Base-by-base conservation (phyloP, 2,888 invertebrate genomes). In the Odontocolon sp. region DNA sequence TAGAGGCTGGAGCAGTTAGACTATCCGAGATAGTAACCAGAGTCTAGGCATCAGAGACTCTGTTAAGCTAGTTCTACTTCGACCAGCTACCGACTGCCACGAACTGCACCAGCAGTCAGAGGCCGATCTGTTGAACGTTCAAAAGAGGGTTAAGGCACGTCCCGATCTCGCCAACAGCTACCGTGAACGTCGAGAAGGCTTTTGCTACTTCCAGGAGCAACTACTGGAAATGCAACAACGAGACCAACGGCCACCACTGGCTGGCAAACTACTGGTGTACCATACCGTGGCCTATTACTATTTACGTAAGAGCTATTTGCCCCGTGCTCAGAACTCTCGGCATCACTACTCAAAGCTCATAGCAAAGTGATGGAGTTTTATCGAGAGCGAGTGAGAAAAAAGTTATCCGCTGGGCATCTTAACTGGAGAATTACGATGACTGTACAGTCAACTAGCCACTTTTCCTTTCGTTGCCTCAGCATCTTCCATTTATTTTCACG, bases 231-330 rank as follows among this genome's bases (percentile, higher is more conserved):
- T 47, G 28, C 23, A 42, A 14, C 47, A 56, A 38, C 31, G 14
- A 47, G 40, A 47, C 38, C 50, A 59, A 42, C 64, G n/a, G 64
- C 59, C 50, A 42, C 14, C 56, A 68, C 67, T 36, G 31, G 36
- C 59, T 59, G 33, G 42, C 56, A 45, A 52, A 59, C 59, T 66
- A 45, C 42, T 56, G 38, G 47, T 47, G 63, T 63, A 54, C 66
- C 52, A 57, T 70, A 64, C 61, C 66, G 56, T 50, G 16, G 57
- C 56, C 67, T 78, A 77, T 79, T 71, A 77, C 71, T 79, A 77
- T 80, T 80, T 79, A 77, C 79, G 80, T 79, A 80, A 80, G 73
- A 74, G 76, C 63, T 61, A 66, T 75, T n/a, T 75, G 52, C 66
- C 47, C 23, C 66, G 40, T 21, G 66, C 59, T 28, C 23, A 61